Conservation (phyloP, 1,140 invertebrate species). For the Bombus pascuorum region DNA sequence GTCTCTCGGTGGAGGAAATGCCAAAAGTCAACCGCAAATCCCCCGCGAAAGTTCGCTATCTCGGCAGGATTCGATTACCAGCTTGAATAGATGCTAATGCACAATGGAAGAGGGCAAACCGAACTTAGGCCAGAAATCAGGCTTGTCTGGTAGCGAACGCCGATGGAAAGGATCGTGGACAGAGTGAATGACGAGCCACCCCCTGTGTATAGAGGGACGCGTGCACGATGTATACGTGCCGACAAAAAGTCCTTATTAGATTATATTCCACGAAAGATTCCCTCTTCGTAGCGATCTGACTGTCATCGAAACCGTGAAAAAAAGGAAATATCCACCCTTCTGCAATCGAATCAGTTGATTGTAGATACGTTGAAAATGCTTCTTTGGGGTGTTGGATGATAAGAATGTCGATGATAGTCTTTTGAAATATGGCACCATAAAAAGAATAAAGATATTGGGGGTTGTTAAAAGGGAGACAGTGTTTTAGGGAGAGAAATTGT, state of each 20-base stretch:
- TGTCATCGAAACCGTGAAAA: not conserved
- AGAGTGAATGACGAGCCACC: conserved; percentile 52
- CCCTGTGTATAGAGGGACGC: conserved; percentile 68
- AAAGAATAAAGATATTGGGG: not conserved
- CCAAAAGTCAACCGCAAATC: conserved; percentile 80
- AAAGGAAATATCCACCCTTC: conserved; percentile 36
- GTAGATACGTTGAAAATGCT: conserved; percentile 36
- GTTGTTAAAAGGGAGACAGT: not conserved
- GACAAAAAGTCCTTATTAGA: conserved; percentile 82
- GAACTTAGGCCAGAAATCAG: conserved; percentile 72
- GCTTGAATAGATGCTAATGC: conserved; percentile 82
- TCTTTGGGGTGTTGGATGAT: conserved; percentile 16
- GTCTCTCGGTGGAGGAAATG: conserved; percentile 15
- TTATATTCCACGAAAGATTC: conserved; percentile 69
- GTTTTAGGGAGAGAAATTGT: not conserved
- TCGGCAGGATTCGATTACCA: conserved; percentile 81
- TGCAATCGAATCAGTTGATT: conserved; percentile 30
- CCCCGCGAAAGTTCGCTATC: conserved; percentile 78
- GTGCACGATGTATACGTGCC: conserved; percentile 71
- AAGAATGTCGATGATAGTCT: conserved; percentile 16
- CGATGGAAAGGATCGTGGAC: conserved; percentile 41
- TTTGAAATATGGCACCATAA: conserved; percentile 21
- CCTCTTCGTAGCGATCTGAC: conserved; percentile 20
- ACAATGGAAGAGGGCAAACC: conserved; percentile 76
- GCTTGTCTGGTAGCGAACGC: conserved; percentile 44